These are phyloP conservation scores for Dromiciops gliroides DNA, from an alignment of 2,113 vertebrate species.

Conservation along the genomic window DNA sequence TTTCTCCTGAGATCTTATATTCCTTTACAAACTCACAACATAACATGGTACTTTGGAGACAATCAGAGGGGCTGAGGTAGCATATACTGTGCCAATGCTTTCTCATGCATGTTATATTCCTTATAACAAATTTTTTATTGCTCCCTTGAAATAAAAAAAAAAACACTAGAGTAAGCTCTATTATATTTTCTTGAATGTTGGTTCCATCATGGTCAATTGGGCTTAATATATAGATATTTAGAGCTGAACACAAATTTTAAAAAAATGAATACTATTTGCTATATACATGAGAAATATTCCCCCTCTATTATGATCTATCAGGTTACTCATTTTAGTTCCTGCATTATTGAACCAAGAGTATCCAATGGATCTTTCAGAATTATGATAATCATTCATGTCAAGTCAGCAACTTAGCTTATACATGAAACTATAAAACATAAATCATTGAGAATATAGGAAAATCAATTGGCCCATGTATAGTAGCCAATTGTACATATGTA, in stretches of 20 bases:
- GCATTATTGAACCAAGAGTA: background rate
- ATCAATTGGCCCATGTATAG: background rate
- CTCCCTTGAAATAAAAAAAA: background rate
- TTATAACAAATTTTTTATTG: background rate
- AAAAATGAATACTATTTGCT: background rate
- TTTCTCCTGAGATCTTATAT: background rate
- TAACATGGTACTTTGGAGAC: background rate
- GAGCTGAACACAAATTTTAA: slow-evolving; percentile 36
- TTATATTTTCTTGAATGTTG: background rate
- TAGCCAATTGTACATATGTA: background rate
- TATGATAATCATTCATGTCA: background rate
- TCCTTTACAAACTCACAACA: background rate
- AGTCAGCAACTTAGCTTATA: background rate
- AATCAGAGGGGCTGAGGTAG: background rate
- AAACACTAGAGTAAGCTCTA: background rate
- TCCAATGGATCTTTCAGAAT: slow-evolving; percentile 2
- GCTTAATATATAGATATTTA: background rate
- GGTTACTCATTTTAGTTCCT: slow-evolving; percentile 12
- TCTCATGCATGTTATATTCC: background rate
- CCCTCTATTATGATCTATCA: background rate
- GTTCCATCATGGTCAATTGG: background rate
- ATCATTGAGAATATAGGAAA: background rate
- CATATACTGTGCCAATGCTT: background rate
- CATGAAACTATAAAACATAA: slow-evolving; percentile 18
- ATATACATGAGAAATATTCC: background rate